Evolutionary conservation across 2,113 vertebrate species (phyloP).

Genomic region (Nannobrachium achirus): DNA sequence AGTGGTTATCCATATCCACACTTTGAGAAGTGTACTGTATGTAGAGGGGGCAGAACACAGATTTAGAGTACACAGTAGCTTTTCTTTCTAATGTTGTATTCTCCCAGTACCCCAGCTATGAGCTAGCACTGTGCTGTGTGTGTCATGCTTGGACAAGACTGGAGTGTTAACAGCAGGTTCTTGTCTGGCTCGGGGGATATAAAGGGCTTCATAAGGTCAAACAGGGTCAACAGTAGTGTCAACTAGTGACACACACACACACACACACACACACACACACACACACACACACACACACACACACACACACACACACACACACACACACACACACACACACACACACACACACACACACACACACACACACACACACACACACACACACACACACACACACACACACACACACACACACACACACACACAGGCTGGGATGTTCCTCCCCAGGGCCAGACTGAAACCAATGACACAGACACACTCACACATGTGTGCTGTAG

Average conservation of each 20-base stretch:
- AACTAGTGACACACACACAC: conserved; percentile 50
- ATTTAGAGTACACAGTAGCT: too few relatives aligned
- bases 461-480: conserved; percentile 46
- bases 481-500: background rate
- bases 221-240: conserved; percentile 37
- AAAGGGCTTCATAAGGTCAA: conserved; percentile 31
- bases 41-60: too few relatives aligned
- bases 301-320: conserved; percentile 3
- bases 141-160: conserved; percentile 36
- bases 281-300: too few relatives aligned
- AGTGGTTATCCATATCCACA: too few relatives aligned
- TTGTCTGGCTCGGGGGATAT: conserved; percentile 40
- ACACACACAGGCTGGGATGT: conserved; percentile 1
- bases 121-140: too few relatives aligned
- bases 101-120: too few relatives aligned
- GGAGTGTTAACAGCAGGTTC: conserved; percentile 23
- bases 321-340: conserved; percentile 1
- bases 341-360: too few relatives aligned
- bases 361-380: conserved; percentile 3
- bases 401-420: conserved; percentile 6
- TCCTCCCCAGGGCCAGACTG: conserved; percentile 27
- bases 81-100: too few relatives aligned
- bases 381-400: background rate
- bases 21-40: too few relatives aligned
- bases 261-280: conserved; percentile 7